Conservation (phyloP, 2,888 invertebrate species). For the Acronicta psi region DNA sequence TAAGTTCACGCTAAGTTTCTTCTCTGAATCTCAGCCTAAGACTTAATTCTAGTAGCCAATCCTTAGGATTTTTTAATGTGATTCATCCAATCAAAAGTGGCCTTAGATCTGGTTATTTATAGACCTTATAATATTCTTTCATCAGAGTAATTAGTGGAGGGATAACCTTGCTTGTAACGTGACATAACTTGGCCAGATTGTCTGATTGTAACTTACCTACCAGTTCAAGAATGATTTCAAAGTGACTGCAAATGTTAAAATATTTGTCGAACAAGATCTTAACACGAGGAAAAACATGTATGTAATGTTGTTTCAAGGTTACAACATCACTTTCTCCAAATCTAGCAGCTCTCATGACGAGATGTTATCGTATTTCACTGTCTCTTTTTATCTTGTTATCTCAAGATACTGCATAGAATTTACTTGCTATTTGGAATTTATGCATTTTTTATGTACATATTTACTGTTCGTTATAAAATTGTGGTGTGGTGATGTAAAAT, state of each 20-base stretch:
- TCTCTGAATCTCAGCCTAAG: no score
- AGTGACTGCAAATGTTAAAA: background rate
- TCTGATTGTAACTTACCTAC: no score
- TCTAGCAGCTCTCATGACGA: conserved; percentile 61
- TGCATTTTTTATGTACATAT: conserved; percentile 36
- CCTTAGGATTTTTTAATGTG: no score
- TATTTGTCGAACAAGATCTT: conserved; percentile 15
- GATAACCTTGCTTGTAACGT: no score
- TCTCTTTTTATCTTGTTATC: conserved; percentile 63
- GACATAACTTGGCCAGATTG: no score
- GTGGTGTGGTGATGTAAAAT: conserved; percentile 19
- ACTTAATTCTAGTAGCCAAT: no score
- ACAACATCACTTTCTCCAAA: conserved; percentile 64
- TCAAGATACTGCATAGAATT: conserved; percentile 47
- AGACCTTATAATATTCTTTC: no score
- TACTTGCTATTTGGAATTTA: conserved; percentile 40
- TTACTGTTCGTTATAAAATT: conserved; percentile 31
- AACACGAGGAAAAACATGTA: conserved; percentile 21
- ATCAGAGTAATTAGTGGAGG: no score
- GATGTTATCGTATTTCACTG: conserved; percentile 59
- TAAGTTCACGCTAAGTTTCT: no score
- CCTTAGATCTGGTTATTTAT: no score
- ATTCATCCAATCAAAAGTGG: no score
- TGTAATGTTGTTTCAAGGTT: conserved; percentile 50
- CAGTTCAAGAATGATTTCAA: background rate